Evolutionary conservation across 2,113 vertebrate species (phyloP).

Genomic region (Perca flavescens): DNA sequence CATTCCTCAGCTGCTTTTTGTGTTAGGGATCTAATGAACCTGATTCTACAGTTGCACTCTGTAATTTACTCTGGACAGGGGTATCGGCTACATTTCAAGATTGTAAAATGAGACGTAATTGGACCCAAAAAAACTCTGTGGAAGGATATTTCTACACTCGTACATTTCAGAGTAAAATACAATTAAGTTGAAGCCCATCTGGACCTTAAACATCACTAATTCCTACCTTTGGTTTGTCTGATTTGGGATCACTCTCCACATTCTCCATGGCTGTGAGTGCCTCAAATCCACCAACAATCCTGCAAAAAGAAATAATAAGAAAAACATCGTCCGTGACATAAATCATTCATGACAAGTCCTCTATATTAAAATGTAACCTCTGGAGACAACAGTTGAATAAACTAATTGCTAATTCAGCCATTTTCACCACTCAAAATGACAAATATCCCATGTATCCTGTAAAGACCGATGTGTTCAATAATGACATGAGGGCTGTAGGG

Average conservation of each 20-base stretch:
- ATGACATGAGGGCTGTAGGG: neutral
- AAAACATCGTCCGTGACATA: neutral
- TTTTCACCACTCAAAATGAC: neutral
- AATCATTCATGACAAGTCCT: neutral
- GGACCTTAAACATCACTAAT: neutral
- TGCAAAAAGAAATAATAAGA: slow-evolving; percentile 73
- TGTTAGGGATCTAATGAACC: slow-evolving; percentile 6
- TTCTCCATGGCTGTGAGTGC: slow-evolving; percentile 96
- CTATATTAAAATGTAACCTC: neutral
- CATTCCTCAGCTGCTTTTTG: slow-evolving; percentile 13
- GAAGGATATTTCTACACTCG: neutral
- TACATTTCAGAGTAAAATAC: neutral
- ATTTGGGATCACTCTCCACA: slow-evolving; percentile 94
- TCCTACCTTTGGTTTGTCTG: slow-evolving; percentile 94
- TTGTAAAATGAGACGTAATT: neutral
- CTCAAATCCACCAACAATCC: slow-evolving; percentile 97
- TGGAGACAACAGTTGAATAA: neutral
- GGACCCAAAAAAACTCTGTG: neutral
- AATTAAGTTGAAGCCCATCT: neutral
- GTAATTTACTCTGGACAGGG: neutral
- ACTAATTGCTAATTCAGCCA: neutral
- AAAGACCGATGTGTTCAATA: neutral
- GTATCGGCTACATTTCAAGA: slow-evolving; percentile 2
- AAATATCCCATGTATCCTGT: neutral
- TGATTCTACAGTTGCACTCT: neutral